Base-by-base conservation (phyloP, 2,797 vertebrate species). In the Acipenser oxyrinchus region DNA sequence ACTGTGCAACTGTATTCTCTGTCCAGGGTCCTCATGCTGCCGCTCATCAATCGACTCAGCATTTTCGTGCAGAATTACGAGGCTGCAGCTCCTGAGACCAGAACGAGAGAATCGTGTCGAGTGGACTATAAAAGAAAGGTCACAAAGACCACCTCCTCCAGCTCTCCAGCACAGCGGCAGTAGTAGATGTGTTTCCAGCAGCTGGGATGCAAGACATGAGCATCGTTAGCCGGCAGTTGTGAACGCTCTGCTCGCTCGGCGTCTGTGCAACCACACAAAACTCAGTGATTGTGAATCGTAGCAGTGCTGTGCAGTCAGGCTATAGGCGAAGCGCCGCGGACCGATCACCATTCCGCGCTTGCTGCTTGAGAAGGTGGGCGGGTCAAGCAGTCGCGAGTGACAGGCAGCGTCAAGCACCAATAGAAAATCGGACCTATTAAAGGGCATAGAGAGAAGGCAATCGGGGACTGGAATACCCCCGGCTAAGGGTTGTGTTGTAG, bases 21-120 rank as follows among this genome's bases (percentile, higher is more conserved):
- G 74, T 97, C 95, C 76, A 98, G 93, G 89, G 87, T 98, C 90
- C 95, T 92, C 90, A 94, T 93, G 91, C 95, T 98, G 86, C 94
- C 93, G 85, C 95, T 98, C 94, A 94, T 92, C 78, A 96, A 88
- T 86, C 95, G 93, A 88, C 95, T 96, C 91, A 98, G 93, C 95
- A 98, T 98, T 92, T 94, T 95, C 90, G 83, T 83, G 50, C 75
- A 78, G 72, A 72, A 75, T 76, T 70, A 84, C 84, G 73, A 79
- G 73, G 81, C 81, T 68, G 82, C 78, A 82, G 51, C 5, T n/a
- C 79, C 81, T 79, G 69, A 78, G 80, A 86, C 80, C 86, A 81
- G 77, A 86, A 87, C 88, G 87, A 87, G 81, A 81, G 81, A 84
- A 78, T 80, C 23, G 23, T 37, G 23, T 37, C 2, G 80, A 82